A percentile compares a stretch with the other conserved stretches of the same genome.
Evolutionary conservation across 2,113 vertebrate species (phyloP).

Genomic region (Ellobius talpinus): DNA sequence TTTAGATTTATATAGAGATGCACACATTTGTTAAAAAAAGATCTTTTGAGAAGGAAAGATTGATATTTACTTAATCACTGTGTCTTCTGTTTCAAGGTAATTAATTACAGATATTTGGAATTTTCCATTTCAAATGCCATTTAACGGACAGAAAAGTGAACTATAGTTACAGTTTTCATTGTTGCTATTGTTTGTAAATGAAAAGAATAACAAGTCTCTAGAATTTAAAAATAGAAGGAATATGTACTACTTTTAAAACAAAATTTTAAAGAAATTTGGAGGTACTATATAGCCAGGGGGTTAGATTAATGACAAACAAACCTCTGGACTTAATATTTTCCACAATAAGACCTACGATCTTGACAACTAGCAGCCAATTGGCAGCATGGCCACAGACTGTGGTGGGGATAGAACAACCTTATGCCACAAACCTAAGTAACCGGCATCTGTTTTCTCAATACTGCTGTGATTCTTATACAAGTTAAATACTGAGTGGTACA

Average conservation of each 20-base stretch:
- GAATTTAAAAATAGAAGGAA: background rate
- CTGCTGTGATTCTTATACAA: no score
- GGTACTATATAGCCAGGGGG: background rate
- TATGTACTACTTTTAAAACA: background rate
- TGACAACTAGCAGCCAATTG: background rate
- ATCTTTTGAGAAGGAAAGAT: background rate
- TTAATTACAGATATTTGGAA: background rate
- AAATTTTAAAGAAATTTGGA: background rate
- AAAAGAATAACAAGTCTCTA: background rate
- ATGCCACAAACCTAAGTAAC: background rate
- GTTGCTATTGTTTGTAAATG: background rate
- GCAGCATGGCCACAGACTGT: no score
- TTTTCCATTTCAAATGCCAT: background rate
- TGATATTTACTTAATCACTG: background rate
- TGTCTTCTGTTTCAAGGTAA: background rate
- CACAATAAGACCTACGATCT: rapidly evolving
- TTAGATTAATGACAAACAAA: background rate
- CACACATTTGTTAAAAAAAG: background rate
- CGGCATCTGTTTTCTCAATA: background rate
- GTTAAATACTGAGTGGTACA: background rate
- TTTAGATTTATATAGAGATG: background rate
- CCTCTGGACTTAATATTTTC: background rate
- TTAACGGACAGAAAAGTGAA: background rate
- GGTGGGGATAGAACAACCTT: background rate
- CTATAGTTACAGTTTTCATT: background rate